Evolutionary conservation across 2,113 vertebrate genomes (phyloP).

Genomic region (Oxygymnocypris stewartii): DNA sequence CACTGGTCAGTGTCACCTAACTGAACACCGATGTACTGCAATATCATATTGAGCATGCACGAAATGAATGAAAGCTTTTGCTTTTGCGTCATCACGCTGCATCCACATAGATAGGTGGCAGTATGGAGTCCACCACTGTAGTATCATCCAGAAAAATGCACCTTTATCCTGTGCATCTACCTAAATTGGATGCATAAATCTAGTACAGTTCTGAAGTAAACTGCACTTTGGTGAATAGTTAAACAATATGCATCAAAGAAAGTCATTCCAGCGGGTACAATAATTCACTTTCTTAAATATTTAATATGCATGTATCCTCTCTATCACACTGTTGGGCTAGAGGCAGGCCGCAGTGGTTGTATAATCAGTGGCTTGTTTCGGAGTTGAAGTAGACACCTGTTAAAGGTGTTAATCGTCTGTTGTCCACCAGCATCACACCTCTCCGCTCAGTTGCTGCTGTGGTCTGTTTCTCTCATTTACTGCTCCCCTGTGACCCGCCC

Average conservation of each 20-base stretch:
- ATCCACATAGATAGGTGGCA: neutral
- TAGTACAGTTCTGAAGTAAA: neutral
- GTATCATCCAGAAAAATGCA: neutral
- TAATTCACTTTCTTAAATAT: neutral
- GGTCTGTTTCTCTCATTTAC: constrained; percentile 39
- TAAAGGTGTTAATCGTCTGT: constrained; percentile 45
- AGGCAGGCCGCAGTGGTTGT: neutral
- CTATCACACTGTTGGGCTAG: neutral
- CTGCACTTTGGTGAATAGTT: neutral
- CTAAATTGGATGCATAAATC: neutral
- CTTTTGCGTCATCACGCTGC: neutral
- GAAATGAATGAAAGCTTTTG: neutral
- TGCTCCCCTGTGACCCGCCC: neutral
- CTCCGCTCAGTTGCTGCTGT: neutral
- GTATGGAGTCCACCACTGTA: neutral
- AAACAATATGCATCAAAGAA: neutral
- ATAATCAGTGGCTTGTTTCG: neutral
- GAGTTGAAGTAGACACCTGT: constrained; percentile 46
- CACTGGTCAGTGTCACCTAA: neutral
- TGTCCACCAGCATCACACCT: neutral
- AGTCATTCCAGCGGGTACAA: neutral
- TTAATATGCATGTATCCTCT: neutral
- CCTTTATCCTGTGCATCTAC: neutral
- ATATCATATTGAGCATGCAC: neutral
- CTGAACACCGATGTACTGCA: neutral